These are phyloP conservation scores for Amphilophus citrinellus DNA, from an alignment of 2,113 vertebrate genomes.

Conservation along the genomic window DNA sequence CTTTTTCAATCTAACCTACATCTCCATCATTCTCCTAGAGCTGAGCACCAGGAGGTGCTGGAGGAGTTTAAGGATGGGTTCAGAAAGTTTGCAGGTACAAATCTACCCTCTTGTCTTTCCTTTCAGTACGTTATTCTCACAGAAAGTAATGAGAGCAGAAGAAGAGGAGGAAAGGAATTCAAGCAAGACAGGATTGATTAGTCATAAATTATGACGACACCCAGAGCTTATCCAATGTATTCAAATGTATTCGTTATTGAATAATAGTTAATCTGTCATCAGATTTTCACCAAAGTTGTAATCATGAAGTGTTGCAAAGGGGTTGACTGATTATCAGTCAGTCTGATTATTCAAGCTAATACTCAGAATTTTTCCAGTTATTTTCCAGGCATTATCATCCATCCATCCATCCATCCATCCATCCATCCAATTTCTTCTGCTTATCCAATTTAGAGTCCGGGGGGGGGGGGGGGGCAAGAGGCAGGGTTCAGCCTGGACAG, in stretches of 20 bases:
- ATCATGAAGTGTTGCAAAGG: neutral
- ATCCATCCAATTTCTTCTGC: too few species aligned
- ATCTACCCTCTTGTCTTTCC: neutral
- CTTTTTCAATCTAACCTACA: neutral
- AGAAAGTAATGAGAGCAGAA: neutral
- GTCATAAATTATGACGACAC: neutral
- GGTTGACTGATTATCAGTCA: neutral
- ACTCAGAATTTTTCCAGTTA: neutral
- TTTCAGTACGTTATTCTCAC: neutral
- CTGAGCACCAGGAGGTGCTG: conserved; percentile 93
- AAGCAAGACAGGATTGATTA: neutral
- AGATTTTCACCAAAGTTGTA: neutral
- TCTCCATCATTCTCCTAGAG: conserved; percentile 74
- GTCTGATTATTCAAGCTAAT: neutral
- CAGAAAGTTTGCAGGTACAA: conserved; percentile 91
- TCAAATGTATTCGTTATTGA: neutral
- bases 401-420: too few species aligned
- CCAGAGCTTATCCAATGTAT: neutral
- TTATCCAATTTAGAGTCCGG: too few species aligned
- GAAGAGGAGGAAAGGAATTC: neutral
- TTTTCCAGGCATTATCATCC: neutral
- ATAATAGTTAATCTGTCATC: neutral
- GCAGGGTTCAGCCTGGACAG: too few species aligned
- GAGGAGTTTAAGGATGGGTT: conserved; percentile 92
- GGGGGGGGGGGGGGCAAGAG: too few species aligned